Conservation (phyloP, 2,113 vertebrate species). For the Cathartes aura region DNA sequence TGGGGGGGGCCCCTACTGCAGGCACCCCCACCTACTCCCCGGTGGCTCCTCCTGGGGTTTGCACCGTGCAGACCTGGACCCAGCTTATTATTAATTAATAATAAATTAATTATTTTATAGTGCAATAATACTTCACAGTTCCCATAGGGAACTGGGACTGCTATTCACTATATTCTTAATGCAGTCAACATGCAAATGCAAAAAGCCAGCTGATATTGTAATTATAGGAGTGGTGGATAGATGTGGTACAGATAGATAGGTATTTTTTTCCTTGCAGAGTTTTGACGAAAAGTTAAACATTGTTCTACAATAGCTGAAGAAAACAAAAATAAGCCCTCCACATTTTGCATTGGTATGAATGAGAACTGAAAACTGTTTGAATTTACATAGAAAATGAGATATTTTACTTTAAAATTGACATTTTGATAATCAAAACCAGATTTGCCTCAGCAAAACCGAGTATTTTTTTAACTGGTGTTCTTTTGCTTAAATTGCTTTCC, state of each 20-base stretch:
- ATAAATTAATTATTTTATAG: neutral
- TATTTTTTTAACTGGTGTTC: neutral
- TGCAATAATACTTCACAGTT: neutral
- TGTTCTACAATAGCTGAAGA: neutral
- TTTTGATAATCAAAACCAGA: neutral
- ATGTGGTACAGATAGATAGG: neutral
- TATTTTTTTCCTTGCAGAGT: neutral
- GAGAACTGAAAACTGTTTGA: neutral
- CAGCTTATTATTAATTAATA: neutral
- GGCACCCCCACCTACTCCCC: rapidly evolving
- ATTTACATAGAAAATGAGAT: neutral
- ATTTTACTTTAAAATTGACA: neutral
- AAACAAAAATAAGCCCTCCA: neutral
- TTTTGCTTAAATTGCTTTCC: neutral
- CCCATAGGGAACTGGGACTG: neutral
- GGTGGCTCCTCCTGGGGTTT: neutral
- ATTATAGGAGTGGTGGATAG: neutral
- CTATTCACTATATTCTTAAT: neutral
- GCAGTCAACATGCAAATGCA: neutral
- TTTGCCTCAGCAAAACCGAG: neutral
- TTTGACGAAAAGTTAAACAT: neutral
- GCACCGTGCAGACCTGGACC: rapidly evolving
- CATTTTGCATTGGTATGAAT: neutral
- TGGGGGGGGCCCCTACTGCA: neutral
- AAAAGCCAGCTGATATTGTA: neutral